Percentiles rank a stretch among this genome's conserved stretches.
Evolutionary conservation across 2,113 vertebrate genomes (phyloP).

Genomic region (Trematocara variabile): DNA sequence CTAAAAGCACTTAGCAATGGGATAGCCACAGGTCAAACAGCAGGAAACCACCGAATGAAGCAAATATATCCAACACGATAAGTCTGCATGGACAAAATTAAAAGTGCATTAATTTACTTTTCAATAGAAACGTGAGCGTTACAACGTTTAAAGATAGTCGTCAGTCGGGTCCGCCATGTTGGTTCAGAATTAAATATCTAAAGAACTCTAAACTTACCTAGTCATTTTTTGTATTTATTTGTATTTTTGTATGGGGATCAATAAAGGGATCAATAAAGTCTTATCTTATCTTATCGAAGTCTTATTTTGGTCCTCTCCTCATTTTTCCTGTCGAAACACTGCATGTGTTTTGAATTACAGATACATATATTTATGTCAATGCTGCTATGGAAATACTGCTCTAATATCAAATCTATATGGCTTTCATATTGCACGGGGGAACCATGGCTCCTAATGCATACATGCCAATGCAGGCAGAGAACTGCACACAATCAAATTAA

Average conservation of each 20-base stretch:
- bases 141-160: not conserved
- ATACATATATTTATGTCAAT: not conserved
- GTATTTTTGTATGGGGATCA: no score
- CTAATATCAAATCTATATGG: not conserved
- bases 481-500: not conserved
- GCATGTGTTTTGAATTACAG: not conserved
- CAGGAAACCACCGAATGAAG: slow-evolving; percentile 12
- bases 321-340: not conserved
- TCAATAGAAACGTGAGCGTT: not conserved
- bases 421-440: not conserved
- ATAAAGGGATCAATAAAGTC: no score
- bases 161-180: not conserved
- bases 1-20: not conserved
- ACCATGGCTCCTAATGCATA: not conserved
- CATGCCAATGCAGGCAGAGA: not conserved
- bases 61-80: not conserved
- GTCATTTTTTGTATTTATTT: not conserved
- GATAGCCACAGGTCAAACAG: not conserved
- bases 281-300: not conserved
- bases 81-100: not conserved
- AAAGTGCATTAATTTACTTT: not conserved
- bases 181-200: not conserved
- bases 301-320: not conserved
- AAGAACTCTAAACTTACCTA: not conserved
- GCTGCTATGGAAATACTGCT: not conserved